phyloP scores from a whole-genome alignment of 2,797 vertebrate genomes.

The Poeciliopsis paucimaculata region DNA sequence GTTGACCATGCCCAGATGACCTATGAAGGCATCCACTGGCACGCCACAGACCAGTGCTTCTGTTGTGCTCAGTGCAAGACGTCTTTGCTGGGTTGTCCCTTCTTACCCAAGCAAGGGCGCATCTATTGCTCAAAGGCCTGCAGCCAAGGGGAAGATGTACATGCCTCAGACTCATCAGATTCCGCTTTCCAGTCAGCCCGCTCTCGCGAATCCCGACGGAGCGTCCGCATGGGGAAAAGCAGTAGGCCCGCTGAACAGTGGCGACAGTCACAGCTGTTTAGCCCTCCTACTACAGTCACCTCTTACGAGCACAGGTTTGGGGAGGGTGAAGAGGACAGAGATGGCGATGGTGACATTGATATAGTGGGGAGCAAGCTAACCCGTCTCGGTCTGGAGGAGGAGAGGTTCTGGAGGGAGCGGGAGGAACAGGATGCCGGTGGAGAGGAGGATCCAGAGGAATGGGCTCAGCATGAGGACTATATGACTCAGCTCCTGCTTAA shows the following conservation, averaged over 20 bases:
- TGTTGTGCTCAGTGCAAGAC: constrained; percentile 94
- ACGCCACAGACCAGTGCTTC: constrained; percentile 94
- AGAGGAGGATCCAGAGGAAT: constrained; percentile 93
- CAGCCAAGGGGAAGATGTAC: constrained; percentile 92
- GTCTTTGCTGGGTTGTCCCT: constrained; percentile 93
- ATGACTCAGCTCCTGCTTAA: constrained; percentile 97
- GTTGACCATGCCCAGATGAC: constrained; percentile 99
- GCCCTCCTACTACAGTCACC: constrained; percentile 44
- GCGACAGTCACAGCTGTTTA: constrained; percentile 88
- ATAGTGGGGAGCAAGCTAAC: constrained; percentile 89
- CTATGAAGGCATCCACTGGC: constrained; percentile 96
- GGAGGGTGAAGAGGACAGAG: constrained; percentile 48
- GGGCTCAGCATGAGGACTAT: constrained; percentile 98
- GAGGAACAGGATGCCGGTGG: constrained; percentile 79
- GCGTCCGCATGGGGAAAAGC: constrained; percentile 92
- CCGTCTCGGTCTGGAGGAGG: constrained; percentile 83
- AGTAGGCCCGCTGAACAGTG: constrained; percentile 90
- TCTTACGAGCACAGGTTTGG: constrained; percentile 51
- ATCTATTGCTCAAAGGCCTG: constrained; percentile 97
- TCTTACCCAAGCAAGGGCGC: constrained; percentile 93
- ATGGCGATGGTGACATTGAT: constrained; percentile 74
- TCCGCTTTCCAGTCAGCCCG: constrained; percentile 95
- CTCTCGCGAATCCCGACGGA: constrained; percentile 92
- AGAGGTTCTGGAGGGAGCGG: constrained; percentile 90
- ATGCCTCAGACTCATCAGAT: constrained; percentile 93